These are phyloP conservation scores for Anagyrus pseudococci DNA, from an alignment of 2,888 invertebrate species.

Conservation along the genomic window DNA sequence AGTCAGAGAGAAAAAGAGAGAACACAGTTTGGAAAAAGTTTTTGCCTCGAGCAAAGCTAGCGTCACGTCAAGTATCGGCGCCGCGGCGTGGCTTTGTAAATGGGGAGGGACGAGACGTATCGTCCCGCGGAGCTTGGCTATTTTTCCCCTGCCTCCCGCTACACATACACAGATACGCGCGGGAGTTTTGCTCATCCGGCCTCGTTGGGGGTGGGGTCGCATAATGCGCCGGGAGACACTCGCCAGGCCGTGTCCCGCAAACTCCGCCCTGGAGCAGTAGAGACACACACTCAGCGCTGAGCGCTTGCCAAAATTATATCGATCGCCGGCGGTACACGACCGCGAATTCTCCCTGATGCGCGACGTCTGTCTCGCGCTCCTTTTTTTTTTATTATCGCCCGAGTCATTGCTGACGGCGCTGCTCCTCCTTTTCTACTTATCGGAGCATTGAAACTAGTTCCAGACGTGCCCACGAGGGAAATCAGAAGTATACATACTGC, in stretches of 20 bases:
- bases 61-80: no score
- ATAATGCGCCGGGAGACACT: no score
- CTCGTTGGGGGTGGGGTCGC: no score
- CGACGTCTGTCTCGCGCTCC: conserved; percentile 10
- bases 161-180: background rate
- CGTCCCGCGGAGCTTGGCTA: no score
- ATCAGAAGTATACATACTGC: no score
- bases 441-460: conserved; percentile 17
- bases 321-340: conserved; percentile 24
- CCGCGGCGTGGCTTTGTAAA: no score
- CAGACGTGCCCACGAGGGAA: background rate
- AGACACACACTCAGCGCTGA: background rate
- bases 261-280: conserved; percentile 22
- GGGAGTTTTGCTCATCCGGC: background rate
- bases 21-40: no score
- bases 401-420: background rate
- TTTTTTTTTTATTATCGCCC: conserved; percentile 34
- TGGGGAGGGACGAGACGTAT: no score
- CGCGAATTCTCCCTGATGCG: conserved; percentile 3
- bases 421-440: no score
- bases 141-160: conserved; percentile 15
- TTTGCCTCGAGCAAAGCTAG: no score
- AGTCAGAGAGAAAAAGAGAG: no score
- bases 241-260: no score
- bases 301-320: conserved; percentile 38